phyloP scores from a whole-genome alignment of 1,140 invertebrate genomes.

The Meloidogyne exigua region DNA sequence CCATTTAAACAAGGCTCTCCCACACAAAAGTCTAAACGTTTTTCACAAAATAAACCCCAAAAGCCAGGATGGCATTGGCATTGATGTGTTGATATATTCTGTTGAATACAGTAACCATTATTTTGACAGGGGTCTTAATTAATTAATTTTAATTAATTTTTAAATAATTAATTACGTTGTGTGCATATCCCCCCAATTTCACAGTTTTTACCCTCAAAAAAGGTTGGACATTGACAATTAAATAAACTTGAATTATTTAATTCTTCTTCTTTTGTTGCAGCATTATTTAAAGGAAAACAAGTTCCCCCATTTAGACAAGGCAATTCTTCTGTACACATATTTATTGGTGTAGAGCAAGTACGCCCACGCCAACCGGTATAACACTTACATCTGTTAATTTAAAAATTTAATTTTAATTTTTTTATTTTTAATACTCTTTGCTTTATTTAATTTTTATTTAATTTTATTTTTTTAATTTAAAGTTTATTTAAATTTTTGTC shows the following conservation, averaged over 20 bases:
- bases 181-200: slow-evolving; percentile 54
- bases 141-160: not conserved
- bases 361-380: slow-evolving; percentile 45
- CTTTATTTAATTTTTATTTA: no score
- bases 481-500: no score
- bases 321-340: slow-evolving; percentile 45
- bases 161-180: not conserved
- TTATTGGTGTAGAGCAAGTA: slow-evolving; percentile 38
- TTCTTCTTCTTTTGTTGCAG: slow-evolving; percentile 16
- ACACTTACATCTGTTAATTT: slow-evolving; percentile 45
- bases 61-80: slow-evolving; percentile 64
- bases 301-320: slow-evolving; percentile 55
- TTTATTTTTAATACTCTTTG: no score
- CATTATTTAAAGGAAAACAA: slow-evolving; percentile 24
- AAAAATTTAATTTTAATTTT: no score
- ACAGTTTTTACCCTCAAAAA: slow-evolving; percentile 48
- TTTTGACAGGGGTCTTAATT: slow-evolving; percentile 46
- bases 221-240: slow-evolving; percentile 48
- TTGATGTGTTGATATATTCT: slow-evolving; percentile 47
- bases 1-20: slow-evolving; percentile 56
- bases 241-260: slow-evolving; percentile 24
- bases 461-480: no score
- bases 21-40: slow-evolving; percentile 57
- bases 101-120: slow-evolving; percentile 54
- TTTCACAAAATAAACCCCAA: slow-evolving; percentile 64